Evolutionary conservation across 2,113 vertebrate species (phyloP).

Genomic region (Rousettus leschenaultii): DNA sequence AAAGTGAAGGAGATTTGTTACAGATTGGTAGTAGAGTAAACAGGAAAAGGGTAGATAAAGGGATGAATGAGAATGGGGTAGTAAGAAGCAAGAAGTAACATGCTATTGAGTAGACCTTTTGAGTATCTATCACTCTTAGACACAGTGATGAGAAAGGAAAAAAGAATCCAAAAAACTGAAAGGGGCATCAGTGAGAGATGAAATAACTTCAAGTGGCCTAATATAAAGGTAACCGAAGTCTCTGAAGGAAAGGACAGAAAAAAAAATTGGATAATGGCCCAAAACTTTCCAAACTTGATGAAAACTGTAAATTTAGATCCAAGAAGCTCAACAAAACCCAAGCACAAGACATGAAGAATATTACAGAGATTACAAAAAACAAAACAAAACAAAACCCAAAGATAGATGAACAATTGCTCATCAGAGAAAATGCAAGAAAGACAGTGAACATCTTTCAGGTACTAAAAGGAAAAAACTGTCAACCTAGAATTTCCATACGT

Average conservation of each 20-base stretch:
- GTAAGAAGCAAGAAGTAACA: not conserved
- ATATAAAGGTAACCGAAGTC: not conserved
- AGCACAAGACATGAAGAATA: not conserved
- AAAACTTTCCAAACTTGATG: conserved; percentile 1
- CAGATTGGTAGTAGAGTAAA: not conserved
- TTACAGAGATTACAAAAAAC: not conserved
- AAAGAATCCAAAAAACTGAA: not conserved
- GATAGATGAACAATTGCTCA: not conserved
- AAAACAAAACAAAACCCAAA: not conserved
- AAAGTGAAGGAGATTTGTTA: conserved; percentile 2
- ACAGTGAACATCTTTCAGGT: not conserved
- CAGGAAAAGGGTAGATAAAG: not conserved
- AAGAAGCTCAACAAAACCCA: conserved; percentile 12
- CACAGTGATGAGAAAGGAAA: not conserved
- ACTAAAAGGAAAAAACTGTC: not conserved
- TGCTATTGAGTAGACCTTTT: not conserved
- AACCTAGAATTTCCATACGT: not conserved
- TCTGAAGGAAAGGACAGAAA: not conserved
- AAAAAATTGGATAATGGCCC: not conserved
- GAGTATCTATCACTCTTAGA: conserved; percentile 5
- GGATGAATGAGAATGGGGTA: not conserved
- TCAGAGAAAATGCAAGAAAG: not conserved
- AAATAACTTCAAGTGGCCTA: not conserved
- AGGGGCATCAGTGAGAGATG: not conserved
- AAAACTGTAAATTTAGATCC: not conserved